Evolutionary conservation across 1,140 invertebrate genomes (phyloP), one percentile per base, ranked within the genome.

Genomic region (Panagrolaimus sp.): DNA sequence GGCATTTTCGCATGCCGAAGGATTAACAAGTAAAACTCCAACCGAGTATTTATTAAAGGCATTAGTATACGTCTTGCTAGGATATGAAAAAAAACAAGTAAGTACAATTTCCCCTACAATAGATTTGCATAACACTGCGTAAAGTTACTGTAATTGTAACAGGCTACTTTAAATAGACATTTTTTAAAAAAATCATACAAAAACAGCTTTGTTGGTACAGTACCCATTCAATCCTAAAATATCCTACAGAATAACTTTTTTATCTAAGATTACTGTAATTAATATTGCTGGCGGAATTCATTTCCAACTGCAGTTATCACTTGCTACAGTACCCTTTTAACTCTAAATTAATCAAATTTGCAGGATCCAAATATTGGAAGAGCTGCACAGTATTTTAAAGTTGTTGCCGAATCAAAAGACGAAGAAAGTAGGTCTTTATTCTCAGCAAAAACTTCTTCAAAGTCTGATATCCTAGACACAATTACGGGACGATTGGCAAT

Each of bases 361-460:
- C 81, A 96, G 92, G 88, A 90, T 72, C 94, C 98, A 76, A 90
- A 94, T 80, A 87, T 97, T 65, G 95, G 96, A 86, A 88, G 90
- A 12, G 94, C 95, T 0, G 92, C 97, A 77, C 92, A 97, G 83
- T 97, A 92, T 84, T 95, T 96, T 78, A 93, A 96, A 84, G 84
- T 95, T 62, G 94, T 98, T 28, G 96, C 95, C 55, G 92, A 92
- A 73, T 96, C 92, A 43, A 90, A 91, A 1, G 93, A 91, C 62
- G 95, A 98, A 86, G 94, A 93, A 84, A 94, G 88, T 76, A 38
- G 32, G 32, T 38, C 32, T 4, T 38, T 38, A 38, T 38, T 38
- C 32, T 38, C 32, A 4, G 32, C 32, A 4, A n/a, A n/a, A n/a
- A 38, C 32, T 38, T 7, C 2, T 38, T 38, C 32, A 38, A 7